phyloP scores from a whole-genome alignment of 2,113 vertebrate genomes.

The Chamaetylas fuelleborni region DNA sequence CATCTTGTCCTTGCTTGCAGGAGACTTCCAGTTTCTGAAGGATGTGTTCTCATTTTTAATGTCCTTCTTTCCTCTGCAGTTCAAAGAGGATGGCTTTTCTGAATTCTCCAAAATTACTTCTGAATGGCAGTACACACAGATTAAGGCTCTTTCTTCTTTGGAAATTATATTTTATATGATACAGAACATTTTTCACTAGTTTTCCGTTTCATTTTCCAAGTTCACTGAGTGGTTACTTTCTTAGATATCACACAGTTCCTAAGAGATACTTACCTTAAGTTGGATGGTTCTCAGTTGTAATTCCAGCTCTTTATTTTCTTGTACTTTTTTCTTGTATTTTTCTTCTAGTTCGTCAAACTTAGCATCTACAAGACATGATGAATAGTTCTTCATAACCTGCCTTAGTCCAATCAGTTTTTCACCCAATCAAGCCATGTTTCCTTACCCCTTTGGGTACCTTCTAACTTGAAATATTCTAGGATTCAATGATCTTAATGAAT shows the following conservation, averaged over 20 bases:
- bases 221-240: background rate
- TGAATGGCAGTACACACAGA: background rate
- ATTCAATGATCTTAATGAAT: background rate
- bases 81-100: background rate
- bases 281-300: slow-evolving; percentile 82
- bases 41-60: background rate
- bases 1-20: background rate
- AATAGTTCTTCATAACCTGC: background rate
- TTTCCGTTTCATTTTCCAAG: background rate
- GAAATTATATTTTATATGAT: background rate
- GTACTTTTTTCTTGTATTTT: slow-evolving; percentile 86
- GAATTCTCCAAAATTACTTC: background rate
- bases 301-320: slow-evolving; percentile 86
- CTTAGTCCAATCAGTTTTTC: background rate
- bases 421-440: background rate
- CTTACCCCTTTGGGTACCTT: background rate
- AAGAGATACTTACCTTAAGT: slow-evolving; percentile 75
- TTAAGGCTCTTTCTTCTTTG: background rate
- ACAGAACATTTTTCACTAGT: background rate
- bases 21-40: background rate
- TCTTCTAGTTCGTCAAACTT: slow-evolving; percentile 84
- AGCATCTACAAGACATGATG: slow-evolving; percentile 71
- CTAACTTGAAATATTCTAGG: background rate
- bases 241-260: background rate
- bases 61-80: background rate